Evolutionary conservation across 2,888 invertebrate species (phyloP).

Genomic region (Eugnorisma glareosa): DNA sequence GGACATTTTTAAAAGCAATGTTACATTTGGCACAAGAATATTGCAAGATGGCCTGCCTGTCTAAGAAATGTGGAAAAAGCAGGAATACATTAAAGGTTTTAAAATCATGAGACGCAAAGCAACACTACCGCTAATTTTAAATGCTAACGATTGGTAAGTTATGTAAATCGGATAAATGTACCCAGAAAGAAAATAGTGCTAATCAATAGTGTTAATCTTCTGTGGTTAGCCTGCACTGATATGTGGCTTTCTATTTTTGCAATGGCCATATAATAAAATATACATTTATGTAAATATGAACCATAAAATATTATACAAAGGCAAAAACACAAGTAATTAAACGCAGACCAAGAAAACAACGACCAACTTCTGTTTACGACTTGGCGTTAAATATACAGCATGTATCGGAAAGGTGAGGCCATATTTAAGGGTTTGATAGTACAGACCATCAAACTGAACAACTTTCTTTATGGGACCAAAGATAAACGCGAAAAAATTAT

Average conservation of each 20-base stretch:
- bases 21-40: not conserved
- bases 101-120: too few species aligned
- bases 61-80: too few species aligned
- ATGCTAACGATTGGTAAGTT: too few species aligned
- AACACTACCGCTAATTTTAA: too few species aligned
- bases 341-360: constrained; percentile 20
- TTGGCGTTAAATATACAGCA: constrained; percentile 10
- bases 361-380: constrained; percentile 36
- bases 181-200: too few species aligned
- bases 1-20: not conserved
- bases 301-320: not conserved
- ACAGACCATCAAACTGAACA: not conserved
- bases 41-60: too few species aligned
- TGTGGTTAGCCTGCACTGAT: not conserved
- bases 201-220: constrained; percentile 4
- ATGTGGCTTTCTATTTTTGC: constrained; percentile 10
- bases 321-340: constrained; percentile 23
- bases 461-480: too few species aligned
- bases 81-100: too few species aligned
- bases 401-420: not conserved
- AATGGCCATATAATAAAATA: not conserved
- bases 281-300: constrained; percentile 1
- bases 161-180: too few species aligned
- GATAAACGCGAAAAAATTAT: too few species aligned
- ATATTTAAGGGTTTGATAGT: not conserved